Evolutionary conservation across 2,113 vertebrate genomes (phyloP).

Genomic region (Gallinago media): DNA sequence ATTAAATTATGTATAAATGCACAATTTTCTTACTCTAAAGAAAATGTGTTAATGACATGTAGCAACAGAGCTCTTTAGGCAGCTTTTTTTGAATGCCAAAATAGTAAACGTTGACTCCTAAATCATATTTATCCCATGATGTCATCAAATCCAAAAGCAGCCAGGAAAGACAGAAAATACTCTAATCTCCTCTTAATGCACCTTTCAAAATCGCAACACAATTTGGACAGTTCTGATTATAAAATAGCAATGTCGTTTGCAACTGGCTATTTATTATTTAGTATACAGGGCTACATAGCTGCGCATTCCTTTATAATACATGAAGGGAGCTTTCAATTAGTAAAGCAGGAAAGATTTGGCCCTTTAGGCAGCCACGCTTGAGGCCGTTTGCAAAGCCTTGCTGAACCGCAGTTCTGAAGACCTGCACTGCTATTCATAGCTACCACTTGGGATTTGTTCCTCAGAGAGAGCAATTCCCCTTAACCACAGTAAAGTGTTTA

Average conservation of each 20-base stretch:
- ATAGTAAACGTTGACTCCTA: background rate
- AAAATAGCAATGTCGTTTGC: conserved; percentile 3
- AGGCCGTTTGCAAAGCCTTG: background rate
- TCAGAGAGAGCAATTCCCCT: background rate
- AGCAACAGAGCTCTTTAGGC: background rate
- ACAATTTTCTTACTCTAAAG: background rate
- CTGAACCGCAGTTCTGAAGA: background rate
- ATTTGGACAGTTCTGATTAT: background rate
- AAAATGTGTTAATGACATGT: background rate
- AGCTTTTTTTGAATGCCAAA: background rate
- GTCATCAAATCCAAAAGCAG: background rate
- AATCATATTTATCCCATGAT: background rate
- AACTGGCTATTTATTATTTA: conserved; percentile 60
- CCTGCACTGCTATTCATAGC: fast-evolving
- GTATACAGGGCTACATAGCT: background rate
- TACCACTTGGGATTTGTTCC: background rate
- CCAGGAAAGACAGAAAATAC: background rate
- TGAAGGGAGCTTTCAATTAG: conserved; percentile 49
- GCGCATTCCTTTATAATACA: conserved; percentile 39
- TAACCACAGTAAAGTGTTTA: background rate
- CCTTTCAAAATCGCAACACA: background rate
- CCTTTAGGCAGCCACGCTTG: background rate
- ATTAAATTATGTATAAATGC: conserved; percentile 34
- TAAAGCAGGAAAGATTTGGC: background rate
- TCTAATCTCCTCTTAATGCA: background rate